Evolutionary conservation across 2,888 invertebrate species (phyloP).

Genomic region (Yponomeuta evonymella): DNA sequence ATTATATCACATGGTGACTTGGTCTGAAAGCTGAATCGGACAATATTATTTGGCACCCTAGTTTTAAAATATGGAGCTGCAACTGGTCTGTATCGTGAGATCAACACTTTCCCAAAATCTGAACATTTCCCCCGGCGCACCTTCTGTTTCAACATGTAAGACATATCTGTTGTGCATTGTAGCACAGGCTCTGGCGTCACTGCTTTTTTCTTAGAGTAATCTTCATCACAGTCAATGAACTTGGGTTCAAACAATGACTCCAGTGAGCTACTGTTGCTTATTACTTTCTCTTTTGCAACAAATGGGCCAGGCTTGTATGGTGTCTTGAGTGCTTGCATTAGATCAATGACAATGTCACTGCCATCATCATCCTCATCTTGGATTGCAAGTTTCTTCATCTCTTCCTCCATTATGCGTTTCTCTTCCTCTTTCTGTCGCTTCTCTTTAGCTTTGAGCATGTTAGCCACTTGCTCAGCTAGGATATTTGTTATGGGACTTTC

Average conservation of each 20-base stretch:
- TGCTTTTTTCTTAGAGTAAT: slow-evolving; percentile 21
- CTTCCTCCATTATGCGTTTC: slow-evolving; percentile 37
- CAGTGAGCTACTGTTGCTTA: slow-evolving; percentile 44
- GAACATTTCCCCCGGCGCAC: slow-evolving; percentile 45
- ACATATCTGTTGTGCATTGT: slow-evolving; percentile 49
- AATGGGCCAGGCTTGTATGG: slow-evolving; percentile 25
- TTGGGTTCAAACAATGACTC: slow-evolving; percentile 44
- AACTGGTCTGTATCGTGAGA: slow-evolving; percentile 41
- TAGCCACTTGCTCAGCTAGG: slow-evolving; percentile 51
- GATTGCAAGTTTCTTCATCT: slow-evolving; percentile 35
- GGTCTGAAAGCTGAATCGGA: slow-evolving; percentile 49
- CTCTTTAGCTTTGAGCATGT: slow-evolving; percentile 60
- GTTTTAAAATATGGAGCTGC: slow-evolving; percentile 49
- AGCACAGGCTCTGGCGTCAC: slow-evolving; percentile 32
- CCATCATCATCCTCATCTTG: slow-evolving; percentile 34
- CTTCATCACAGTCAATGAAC: slow-evolving; percentile 31
- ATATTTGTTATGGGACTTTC: slow-evolving; percentile 43
- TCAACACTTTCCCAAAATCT: slow-evolving; percentile 52
- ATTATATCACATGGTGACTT: slow-evolving; percentile 57
- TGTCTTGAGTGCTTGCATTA: slow-evolving; percentile 46
- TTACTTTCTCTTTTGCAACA: slow-evolving; percentile 19
- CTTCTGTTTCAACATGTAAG: slow-evolving; percentile 44
- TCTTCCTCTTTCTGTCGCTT: slow-evolving; percentile 37
- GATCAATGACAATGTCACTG: slow-evolving; percentile 45
- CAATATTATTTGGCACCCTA: slow-evolving; percentile 32